phyloP scores from a whole-genome alignment of 2,888 invertebrate species.

The Calameuta pallipes region DNA sequence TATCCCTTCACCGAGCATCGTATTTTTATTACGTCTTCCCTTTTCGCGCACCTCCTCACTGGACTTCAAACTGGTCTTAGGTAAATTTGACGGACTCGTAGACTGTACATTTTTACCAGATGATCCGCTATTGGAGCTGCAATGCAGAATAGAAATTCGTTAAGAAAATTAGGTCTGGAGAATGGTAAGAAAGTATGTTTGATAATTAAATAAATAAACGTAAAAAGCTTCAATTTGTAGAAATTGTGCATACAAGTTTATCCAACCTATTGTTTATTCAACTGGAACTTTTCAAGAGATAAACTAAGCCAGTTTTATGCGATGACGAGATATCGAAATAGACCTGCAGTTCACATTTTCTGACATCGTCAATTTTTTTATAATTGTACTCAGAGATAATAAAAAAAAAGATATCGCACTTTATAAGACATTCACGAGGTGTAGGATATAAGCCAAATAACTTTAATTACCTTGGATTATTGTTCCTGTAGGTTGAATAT shows the following conservation, averaged over 20 bases:
- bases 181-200: neutral
- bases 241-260: no score
- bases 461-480: neutral
- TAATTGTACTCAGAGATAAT: neutral
- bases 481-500: neutral
- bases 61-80: conserved; percentile 34
- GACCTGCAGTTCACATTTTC: no score
- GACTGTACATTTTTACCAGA: conserved; percentile 31
- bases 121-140: conserved; percentile 37
- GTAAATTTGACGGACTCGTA: conserved; percentile 37
- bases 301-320: no score
- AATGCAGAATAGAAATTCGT: neutral
- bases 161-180: neutral
- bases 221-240: no score
- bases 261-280: no score
- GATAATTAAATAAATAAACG: neutral
- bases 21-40: conserved; percentile 30
- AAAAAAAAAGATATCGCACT: neutral
- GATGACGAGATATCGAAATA: no score
- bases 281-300: no score
- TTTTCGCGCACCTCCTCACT: conserved; percentile 25
- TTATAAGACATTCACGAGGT: neutral
- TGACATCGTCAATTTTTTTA: no score
- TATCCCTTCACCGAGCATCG: conserved; percentile 58
- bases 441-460: neutral